These are phyloP conservation scores for Enteromius argenteus DNA, from an alignment of 2,797 vertebrate species.

Conservation along the genomic window DNA sequence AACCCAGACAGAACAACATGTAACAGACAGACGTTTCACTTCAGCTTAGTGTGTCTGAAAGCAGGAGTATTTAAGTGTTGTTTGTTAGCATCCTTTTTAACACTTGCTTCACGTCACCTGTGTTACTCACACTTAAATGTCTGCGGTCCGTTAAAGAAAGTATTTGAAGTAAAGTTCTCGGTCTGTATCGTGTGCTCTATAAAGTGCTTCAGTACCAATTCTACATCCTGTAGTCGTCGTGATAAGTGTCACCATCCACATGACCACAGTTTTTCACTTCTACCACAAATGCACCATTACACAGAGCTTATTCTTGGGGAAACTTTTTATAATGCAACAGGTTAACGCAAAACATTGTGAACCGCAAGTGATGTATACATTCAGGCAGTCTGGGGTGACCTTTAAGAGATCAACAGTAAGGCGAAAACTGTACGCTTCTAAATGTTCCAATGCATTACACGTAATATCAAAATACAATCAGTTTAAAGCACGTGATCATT, in stretches of 20 bases:
- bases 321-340: neutral
- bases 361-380: neutral
- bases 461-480: neutral
- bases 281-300: constrained; percentile 41
- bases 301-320: neutral
- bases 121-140: neutral
- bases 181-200: neutral
- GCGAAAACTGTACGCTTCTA: neutral
- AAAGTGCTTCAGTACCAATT: neutral
- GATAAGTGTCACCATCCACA: constrained; percentile 6
- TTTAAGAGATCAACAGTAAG: neutral
- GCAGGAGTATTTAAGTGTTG: neutral
- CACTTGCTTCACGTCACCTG: neutral
- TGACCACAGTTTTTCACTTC: constrained; percentile 8
- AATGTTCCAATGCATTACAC: neutral
- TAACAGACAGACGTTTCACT: constrained; percentile 3
- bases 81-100: neutral
- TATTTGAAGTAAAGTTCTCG: neutral
- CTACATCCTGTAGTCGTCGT: constrained; percentile 6
- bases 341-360: neutral
- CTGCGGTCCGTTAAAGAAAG: neutral
- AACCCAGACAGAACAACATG: neutral
- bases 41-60: neutral
- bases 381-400: neutral
- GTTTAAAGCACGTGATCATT: neutral